Conservation (phyloP, 2,797 vertebrate genomes). For the Natrix natrix region DNA sequence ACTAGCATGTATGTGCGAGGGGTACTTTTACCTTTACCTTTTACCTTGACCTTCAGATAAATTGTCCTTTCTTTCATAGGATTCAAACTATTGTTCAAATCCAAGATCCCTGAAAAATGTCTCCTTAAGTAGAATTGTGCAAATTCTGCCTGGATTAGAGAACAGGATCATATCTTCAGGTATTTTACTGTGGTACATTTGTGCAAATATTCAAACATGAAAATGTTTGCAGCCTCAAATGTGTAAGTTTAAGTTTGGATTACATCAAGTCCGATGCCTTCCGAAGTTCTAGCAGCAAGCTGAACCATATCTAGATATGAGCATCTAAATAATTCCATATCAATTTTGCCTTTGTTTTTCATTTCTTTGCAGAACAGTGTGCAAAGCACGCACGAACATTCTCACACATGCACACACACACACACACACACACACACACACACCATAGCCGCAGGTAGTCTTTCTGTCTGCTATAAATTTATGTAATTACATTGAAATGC, state of each 20-base stretch:
- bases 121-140: neutral
- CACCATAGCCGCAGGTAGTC: neutral
- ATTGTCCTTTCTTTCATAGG: neutral
- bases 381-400: neutral
- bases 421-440: neutral
- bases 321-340: neutral
- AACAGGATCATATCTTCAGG: neutral
- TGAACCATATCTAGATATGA: neutral
- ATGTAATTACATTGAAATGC: conserved; percentile 30
- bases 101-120: neutral
- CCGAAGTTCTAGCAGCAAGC: neutral
- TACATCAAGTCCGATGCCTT: neutral
- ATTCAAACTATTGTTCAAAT: neutral
- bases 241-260: neutral
- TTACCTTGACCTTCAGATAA: too few relatives aligned
- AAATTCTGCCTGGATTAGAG: neutral
- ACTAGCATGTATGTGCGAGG: too few relatives aligned
- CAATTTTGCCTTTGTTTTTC: neutral
- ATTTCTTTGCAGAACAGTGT: neutral
- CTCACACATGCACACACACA: neutral
- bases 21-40: too few relatives aligned
- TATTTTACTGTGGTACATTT: neutral
- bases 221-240: neutral
- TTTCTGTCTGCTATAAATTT: conserved; percentile 35
- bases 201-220: neutral